phyloP scores from a whole-genome alignment of 2,888 invertebrate genomes.

The Diadegma fenestrale region DNA sequence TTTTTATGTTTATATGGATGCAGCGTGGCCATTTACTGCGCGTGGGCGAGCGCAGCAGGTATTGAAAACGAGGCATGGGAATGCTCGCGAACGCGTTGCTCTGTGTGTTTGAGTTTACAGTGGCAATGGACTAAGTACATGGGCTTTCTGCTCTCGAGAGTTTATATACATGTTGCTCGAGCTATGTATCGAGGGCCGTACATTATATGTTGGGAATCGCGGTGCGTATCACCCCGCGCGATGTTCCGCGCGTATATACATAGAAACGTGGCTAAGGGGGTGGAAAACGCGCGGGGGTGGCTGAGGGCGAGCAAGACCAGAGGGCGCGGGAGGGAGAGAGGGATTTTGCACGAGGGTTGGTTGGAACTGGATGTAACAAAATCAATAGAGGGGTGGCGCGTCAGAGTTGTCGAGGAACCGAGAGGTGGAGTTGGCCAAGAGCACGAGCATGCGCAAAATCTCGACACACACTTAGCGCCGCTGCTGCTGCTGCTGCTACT shows the following conservation, averaged over 20 bases:
- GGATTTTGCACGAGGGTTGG: conserved; percentile 75
- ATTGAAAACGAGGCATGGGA: conserved; percentile 22
- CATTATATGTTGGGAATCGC: conserved; percentile 41
- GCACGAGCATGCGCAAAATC: conserved; percentile 44
- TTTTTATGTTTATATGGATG: too few species aligned
- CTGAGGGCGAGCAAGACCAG: conserved; percentile 28
- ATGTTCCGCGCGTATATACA: conserved; percentile 59
- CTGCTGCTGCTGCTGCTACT: too few species aligned
- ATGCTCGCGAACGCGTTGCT: conserved; percentile 28
- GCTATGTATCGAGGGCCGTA: background rate
- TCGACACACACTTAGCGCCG: too few species aligned
- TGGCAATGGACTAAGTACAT: conserved; percentile 40
- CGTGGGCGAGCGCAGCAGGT: conserved; percentile 14
- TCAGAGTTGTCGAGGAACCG: conserved; percentile 79
- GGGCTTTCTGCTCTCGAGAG: background rate
- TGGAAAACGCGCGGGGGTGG: conserved; percentile 18
- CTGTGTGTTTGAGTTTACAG: conserved; percentile 21
- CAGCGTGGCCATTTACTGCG: conserved; percentile 57
- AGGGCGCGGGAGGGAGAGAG: conserved; percentile 21
- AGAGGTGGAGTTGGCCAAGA: conserved; percentile 68
- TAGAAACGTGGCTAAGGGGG: conserved; percentile 37
- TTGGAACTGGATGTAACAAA: conserved; percentile 84
- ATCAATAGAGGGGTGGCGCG: conserved; percentile 85
- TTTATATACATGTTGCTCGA: conserved; percentile 26
- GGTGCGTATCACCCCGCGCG: conserved; percentile 59